A percentile compares a stretch with the other conserved stretches of the same genome.
phyloP scores from a whole-genome alignment of 2,113 vertebrate genomes.

The Athene noctua region DNA sequence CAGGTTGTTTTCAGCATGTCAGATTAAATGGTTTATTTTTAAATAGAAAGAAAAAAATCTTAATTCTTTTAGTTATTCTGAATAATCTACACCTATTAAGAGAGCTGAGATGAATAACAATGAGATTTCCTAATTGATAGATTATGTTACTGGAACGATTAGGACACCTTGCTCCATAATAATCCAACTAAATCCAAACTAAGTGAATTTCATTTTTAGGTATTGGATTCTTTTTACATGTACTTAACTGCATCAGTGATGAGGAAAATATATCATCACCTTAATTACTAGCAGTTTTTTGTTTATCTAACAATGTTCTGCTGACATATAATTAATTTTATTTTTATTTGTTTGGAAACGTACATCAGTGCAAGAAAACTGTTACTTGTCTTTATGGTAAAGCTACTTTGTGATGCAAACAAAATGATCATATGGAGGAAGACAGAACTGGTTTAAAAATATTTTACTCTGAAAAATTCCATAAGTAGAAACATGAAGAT shows the following conservation, averaged over 20 bases:
- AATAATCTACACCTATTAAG: neutral
- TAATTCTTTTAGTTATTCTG: neutral
- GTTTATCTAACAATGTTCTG: neutral
- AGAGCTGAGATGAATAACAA: neutral
- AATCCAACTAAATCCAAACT: neutral
- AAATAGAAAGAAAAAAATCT: neutral
- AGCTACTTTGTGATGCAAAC: neutral
- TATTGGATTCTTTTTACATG: neutral
- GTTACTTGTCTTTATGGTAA: neutral
- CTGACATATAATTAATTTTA: neutral
- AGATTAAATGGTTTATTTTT: neutral
- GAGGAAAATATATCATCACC: neutral
- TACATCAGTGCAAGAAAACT: neutral
- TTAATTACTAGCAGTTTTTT: rapidly evolving
- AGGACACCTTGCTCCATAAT: neutral
- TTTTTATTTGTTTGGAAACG: neutral
- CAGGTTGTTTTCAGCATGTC: neutral
- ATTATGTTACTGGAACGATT: neutral
- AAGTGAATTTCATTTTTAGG: neutral
- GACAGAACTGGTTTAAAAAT: neutral
- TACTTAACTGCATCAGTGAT: neutral
- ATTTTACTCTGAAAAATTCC: neutral
- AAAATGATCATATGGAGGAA: neutral
- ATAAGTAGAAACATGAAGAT: neutral
- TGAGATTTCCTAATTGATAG: neutral